Base-by-base conservation (phyloP, 2,888 invertebrate genomes). In the Agonum fuliginosum region DNA sequence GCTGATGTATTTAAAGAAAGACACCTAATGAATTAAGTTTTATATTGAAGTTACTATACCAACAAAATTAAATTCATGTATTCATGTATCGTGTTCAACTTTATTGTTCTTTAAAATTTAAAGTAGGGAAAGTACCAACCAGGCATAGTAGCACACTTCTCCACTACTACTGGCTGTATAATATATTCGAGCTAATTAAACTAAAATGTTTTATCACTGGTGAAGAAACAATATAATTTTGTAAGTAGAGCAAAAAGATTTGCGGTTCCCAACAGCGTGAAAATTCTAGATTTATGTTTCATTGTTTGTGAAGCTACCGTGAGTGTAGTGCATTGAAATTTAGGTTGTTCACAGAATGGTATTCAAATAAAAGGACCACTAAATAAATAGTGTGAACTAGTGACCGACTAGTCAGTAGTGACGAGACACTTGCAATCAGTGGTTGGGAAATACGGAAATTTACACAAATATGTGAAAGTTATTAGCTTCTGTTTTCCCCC, bases 231-330 rank as follows among this genome's bases (percentile, higher is more conserved):
- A 54, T 54, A 54, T 72, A 54, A 37, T 72, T 71, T 72, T 37
- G 51, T 72, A 72, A 72, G 54, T 72, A 72, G 72, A 72, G 72
- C 72, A 72, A 51, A 54, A 72, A 72, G 72, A 72, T 54, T 24
- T 70, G 6, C 41, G 14, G 70, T 70, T 54, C 54, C 8, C 72
- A 17, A 22, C 14, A n/a, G 27, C 54, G 54, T 30, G 72, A 72
- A 72, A 72, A 54, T 58, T 19, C 20, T 54, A 43, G 54, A 72
- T 72, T 54, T 54, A 72, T 51, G 17, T 19, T 10, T 34, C 22
- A 72, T 72, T 72, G 54, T 54, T 54, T 12, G 0, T n/a, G n/a
- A 10, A 10, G 37, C 37, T n/a, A n/a, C 37, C 12, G 37, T n/a
- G 10, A 10, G 8, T 37, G 37, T 37, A n/a, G n/a, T n/a, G n/a